These are phyloP conservation scores for Pseudomyrmex gracilis DNA, from an alignment of 1,140 invertebrate species.

Conservation along the genomic window DNA sequence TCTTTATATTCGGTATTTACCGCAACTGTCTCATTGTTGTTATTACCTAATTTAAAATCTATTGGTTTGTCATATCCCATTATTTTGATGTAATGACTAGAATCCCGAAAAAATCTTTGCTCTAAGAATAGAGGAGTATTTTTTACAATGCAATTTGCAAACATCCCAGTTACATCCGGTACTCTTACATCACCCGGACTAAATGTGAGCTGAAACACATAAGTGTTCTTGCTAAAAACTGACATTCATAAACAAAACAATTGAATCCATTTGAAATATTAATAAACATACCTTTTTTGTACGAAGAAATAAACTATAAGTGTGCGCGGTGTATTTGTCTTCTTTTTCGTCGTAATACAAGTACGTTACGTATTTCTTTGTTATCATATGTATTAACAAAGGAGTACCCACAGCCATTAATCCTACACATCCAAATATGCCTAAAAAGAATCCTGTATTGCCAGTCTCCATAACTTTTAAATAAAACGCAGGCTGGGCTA, in stretches of 20 bases:
- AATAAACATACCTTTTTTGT: not conserved
- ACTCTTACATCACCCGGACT: conserved; percentile 91
- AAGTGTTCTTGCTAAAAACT: conserved; percentile 85
- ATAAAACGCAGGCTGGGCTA: conserved; percentile 91
- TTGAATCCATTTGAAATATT: conserved; percentile 13
- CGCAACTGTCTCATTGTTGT: conserved; percentile 3
- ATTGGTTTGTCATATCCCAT: conserved; percentile 97
- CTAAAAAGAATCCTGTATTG: conserved; percentile 86
- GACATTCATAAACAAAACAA: conserved; percentile 77
- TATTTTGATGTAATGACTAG: conserved; percentile 91
- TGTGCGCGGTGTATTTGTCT: conserved; percentile 52
- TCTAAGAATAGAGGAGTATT: conserved; percentile 92
- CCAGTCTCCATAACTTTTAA: conserved; percentile 87
- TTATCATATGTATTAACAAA: conserved; percentile 92
- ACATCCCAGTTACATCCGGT: conserved; percentile 92
- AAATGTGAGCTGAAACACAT: conserved; percentile 90
- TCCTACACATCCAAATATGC: conserved; percentile 88
- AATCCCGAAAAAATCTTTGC: conserved; percentile 88
- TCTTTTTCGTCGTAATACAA: conserved; percentile 89
- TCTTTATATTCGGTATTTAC: conserved; percentile 18
- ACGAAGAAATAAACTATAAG: not conserved
- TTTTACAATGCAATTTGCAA: conserved; percentile 91
- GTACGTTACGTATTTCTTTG: conserved; percentile 94
- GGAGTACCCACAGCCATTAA: conserved; percentile 94
- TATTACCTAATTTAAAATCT: conserved; percentile 89